Conservation (phyloP, 2,888 invertebrate species). For the Melieria omissa region DNA sequence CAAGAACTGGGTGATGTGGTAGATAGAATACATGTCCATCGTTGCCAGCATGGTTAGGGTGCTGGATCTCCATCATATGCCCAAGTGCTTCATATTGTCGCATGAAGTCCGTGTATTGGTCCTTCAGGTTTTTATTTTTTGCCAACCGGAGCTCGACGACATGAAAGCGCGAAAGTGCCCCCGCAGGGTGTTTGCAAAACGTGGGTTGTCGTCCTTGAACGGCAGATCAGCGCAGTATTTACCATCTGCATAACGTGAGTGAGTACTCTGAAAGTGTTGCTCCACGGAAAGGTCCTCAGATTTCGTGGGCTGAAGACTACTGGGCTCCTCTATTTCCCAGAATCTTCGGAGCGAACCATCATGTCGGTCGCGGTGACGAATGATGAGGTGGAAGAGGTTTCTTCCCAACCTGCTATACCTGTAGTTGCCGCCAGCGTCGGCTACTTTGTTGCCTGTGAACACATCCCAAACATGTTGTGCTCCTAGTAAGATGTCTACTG, state of each 20-base stretch:
- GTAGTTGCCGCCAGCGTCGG: slow-evolving; percentile 16
- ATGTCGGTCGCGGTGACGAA: slow-evolving; percentile 3
- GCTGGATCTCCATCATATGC: no score
- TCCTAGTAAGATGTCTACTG: no score
- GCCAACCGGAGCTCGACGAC: slow-evolving; percentile 25
- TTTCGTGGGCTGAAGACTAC: background rate
- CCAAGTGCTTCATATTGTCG: slow-evolving; percentile 14
- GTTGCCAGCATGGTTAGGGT: no score
- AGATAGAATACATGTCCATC: slow-evolving; percentile 26
- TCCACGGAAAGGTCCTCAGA: slow-evolving; percentile 15
- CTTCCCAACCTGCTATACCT: background rate
- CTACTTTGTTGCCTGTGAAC: background rate
- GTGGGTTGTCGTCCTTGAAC: slow-evolving; percentile 18
- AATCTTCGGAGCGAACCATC: slow-evolving; percentile 20
- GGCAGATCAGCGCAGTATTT: slow-evolving; percentile 1
- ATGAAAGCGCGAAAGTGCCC: slow-evolving; percentile 14
- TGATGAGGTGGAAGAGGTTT: slow-evolving; percentile 6
- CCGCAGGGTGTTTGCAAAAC: slow-evolving; percentile 10
- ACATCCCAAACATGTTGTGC: no score
- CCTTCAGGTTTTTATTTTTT: slow-evolving; percentile 13
- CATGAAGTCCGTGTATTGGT: slow-evolving; percentile 24
- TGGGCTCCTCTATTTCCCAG: slow-evolving; percentile 28
- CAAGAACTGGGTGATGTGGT: slow-evolving; percentile 33
- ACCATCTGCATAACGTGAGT: slow-evolving; percentile 3
- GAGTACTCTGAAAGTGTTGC: slow-evolving; percentile 26